Evolutionary conservation across 1,140 invertebrate genomes (phyloP).

Genomic region (Cyrtorhinus lividipennis): DNA sequence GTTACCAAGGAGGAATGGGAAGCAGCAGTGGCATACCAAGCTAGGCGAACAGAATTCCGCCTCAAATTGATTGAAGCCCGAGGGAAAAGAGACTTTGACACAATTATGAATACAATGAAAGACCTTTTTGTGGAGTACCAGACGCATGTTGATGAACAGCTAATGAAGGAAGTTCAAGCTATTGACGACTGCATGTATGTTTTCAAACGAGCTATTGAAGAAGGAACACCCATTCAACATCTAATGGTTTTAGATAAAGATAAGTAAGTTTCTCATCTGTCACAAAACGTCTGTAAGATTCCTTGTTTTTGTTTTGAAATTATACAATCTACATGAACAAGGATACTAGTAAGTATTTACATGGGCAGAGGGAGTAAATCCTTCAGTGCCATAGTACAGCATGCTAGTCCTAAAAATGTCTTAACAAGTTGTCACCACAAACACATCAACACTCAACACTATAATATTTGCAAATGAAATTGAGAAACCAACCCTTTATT

Average conservation of each 20-base stretch:
- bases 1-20: conserved; percentile 17
- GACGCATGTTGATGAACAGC: conserved; percentile 25
- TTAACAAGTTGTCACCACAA: no score
- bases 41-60: conserved; percentile 32
- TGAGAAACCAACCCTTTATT: no score
- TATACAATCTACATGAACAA: no score
- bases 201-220: conserved; percentile 39
- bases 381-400: no score
- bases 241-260: conserved; percentile 34
- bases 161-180: conserved; percentile 37
- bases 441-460: no score
- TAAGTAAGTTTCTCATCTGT: conserved; percentile 14
- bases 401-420: no score
- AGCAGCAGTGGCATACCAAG: conserved; percentile 35
- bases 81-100: conserved; percentile 5
- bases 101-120: not conserved
- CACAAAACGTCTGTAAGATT: no score
- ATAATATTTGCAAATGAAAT: no score
- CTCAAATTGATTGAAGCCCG: conserved; percentile 30
- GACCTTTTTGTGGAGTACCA: not conserved
- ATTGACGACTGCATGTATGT: conserved; percentile 37
- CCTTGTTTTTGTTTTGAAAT: no score
- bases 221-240: conserved; percentile 32
- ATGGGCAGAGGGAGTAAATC: no score
- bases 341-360: no score